Conservation (phyloP, 2,888 invertebrate genomes). For the Synergus umbraculus region DNA sequence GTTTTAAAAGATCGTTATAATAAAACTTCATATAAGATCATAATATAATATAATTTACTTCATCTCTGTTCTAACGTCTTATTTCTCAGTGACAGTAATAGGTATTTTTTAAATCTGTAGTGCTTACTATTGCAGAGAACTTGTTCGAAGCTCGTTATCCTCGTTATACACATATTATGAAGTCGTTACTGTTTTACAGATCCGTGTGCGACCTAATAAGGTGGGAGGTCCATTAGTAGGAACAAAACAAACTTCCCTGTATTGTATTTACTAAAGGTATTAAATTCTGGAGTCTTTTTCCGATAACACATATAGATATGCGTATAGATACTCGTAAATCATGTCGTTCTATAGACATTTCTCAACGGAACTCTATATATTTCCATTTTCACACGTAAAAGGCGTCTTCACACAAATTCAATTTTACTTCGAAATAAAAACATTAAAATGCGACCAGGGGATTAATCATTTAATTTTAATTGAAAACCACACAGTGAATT, state of each 20-base stretch:
- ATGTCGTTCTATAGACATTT: background rate
- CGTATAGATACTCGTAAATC: constrained; percentile 16
- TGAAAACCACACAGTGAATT: background rate
- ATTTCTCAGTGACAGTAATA: background rate
- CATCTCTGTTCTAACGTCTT: background rate
- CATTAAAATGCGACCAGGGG: background rate
- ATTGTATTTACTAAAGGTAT: background rate
- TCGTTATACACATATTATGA: background rate
- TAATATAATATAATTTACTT: too few relatives aligned
- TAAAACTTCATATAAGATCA: too few relatives aligned
- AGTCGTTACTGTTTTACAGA: constrained; percentile 21
- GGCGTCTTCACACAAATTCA: background rate
- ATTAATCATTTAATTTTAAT: background rate
- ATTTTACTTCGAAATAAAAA: background rate
- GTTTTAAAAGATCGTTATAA: too few relatives aligned
- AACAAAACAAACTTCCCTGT: constrained; percentile 3
- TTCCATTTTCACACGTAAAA: constrained; percentile 9
- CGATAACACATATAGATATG: background rate
- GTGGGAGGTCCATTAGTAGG: background rate
- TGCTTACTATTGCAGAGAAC: background rate
- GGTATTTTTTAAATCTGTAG: background rate
- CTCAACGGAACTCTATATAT: background rate
- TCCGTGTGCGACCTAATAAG: background rate
- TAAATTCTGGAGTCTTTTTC: background rate
- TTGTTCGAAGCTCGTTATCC: constrained; percentile 9